These are phyloP conservation scores for Melolontha melolontha DNA, from an alignment of 2,888 invertebrate species.

Conservation along the genomic window DNA sequence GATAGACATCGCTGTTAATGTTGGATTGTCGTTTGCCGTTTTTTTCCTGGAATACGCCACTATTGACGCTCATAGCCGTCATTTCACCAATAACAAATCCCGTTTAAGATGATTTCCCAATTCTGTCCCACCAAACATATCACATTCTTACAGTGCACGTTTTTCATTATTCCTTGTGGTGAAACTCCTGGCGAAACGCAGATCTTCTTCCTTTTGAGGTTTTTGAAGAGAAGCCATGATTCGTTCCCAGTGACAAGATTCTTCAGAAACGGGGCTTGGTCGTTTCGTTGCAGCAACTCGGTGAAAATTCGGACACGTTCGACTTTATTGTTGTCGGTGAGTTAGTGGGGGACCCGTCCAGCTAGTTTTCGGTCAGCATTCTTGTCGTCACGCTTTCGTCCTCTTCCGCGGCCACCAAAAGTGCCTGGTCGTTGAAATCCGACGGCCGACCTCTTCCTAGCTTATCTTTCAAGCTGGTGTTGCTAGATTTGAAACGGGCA, in stretches of 20 bases:
- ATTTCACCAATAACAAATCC: too few relatives aligned
- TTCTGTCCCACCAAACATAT: slow-evolving; percentile 36
- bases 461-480: too few relatives aligned
- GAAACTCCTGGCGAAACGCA: slow-evolving; percentile 19
- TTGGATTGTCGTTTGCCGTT: slow-evolving; percentile 14
- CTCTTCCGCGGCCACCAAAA: too few relatives aligned
- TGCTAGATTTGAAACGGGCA: too few relatives aligned
- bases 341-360: slow-evolving; percentile 35
- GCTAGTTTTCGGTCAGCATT: slow-evolving; percentile 41
- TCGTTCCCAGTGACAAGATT: slow-evolving; percentile 27
- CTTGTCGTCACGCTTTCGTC: too few relatives aligned
- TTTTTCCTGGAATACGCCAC: slow-evolving; percentile 24
- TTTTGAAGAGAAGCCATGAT: slow-evolving; percentile 26
- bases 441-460: too few relatives aligned
- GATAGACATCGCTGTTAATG: too few relatives aligned
- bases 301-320: too few relatives aligned
- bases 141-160: slow-evolving; percentile 17
- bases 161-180: slow-evolving; percentile 12
- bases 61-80: slow-evolving; percentile 20
- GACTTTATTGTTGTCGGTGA: slow-evolving; percentile 7
- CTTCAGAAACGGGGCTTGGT: slow-evolving; percentile 22
- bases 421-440: too few relatives aligned
- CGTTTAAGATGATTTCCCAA: slow-evolving; percentile 25
- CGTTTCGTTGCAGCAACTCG: slow-evolving; percentile 18
- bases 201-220: slow-evolving; percentile 31